Evolutionary conservation across 2,797 vertebrate species (phyloP).

Genomic region (Pseudopleuronectes americanus): DNA sequence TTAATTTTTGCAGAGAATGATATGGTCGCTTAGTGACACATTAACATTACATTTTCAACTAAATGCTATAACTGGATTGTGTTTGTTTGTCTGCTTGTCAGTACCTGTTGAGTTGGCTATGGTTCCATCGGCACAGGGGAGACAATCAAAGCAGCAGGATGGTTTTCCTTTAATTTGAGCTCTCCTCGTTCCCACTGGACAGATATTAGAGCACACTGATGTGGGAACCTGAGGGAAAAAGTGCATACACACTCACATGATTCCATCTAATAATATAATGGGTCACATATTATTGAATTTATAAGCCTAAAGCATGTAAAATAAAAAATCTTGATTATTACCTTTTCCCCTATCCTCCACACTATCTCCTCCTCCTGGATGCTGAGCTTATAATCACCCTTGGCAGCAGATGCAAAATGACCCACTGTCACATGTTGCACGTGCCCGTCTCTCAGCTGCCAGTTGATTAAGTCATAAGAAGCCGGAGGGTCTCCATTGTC

Average conservation of each 20-base stretch:
- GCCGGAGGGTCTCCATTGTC: slow-evolving; percentile 80
- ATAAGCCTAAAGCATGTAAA: not conserved
- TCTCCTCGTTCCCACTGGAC: slow-evolving; percentile 76
- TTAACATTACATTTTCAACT: no score
- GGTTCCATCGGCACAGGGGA: slow-evolving; percentile 80
- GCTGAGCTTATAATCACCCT: slow-evolving; percentile 67
- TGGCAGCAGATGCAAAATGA: slow-evolving; percentile 63
- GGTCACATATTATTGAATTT: not conserved
- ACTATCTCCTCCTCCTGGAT: slow-evolving; percentile 73
- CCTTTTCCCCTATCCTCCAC: slow-evolving; percentile 77
- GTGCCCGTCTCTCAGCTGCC: slow-evolving; percentile 78
- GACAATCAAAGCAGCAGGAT: slow-evolving; percentile 82
- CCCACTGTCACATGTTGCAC: slow-evolving; percentile 83
- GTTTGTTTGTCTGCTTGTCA: not conserved
- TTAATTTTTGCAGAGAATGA: not conserved
- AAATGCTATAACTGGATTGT: not conserved
- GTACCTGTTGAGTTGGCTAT: slow-evolving; percentile 80
- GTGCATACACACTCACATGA: not conserved
- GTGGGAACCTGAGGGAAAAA: slow-evolving; percentile 66
- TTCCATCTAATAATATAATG: not conserved
- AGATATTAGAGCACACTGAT: slow-evolving; percentile 76
- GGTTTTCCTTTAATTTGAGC: slow-evolving; percentile 77
- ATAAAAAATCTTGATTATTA: slow-evolving; percentile 11
- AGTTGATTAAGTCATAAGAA: slow-evolving; percentile 84
- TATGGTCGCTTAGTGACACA: no score